Evolutionary conservation across 2,113 vertebrate species (phyloP).

Genomic region (Labeo rohita): DNA sequence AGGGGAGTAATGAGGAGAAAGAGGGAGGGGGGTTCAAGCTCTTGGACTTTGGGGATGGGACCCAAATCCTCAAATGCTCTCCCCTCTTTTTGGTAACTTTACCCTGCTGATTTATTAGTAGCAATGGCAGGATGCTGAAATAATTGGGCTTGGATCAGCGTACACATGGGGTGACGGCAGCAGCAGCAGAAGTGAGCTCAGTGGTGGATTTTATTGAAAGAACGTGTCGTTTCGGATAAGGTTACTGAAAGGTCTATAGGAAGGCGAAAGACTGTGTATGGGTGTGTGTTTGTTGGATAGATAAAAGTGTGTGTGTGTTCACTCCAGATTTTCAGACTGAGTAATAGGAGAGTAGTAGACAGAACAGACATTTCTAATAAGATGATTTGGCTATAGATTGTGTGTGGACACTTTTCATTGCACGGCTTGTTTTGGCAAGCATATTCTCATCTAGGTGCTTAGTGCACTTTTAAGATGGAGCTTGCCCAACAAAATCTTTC

Average conservation of each 20-base stretch:
- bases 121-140: conserved; percentile 65
- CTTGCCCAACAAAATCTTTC: neutral
- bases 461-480: conserved; percentile 34
- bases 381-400: conserved; percentile 35
- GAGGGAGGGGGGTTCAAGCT: conserved; percentile 11
- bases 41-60: conserved; percentile 33
- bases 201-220: conserved; percentile 66
- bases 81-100: conserved; percentile 59
- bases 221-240: conserved; percentile 70
- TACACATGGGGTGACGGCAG: conserved; percentile 50
- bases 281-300: conserved; percentile 25
- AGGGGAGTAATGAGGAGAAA: conserved; percentile 54
- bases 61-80: conserved; percentile 23
- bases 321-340: conserved; percentile 60
- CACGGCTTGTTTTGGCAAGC: conserved; percentile 20
- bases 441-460: conserved; percentile 24
- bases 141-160: conserved; percentile 65
- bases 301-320: conserved; percentile 45
- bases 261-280: conserved; percentile 46
- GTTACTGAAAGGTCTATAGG: conserved; percentile 54
- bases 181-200: conserved; percentile 51
- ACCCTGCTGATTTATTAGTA: conserved; percentile 68
- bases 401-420: neutral
- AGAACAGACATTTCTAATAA: conserved; percentile 26
- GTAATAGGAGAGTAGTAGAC: conserved; percentile 62